Percentiles rank a stretch among this genome's conserved stretches.
These are phyloP conservation scores for Microctonus hyperodae DNA, from an alignment of 2,888 invertebrate species.

Conservation along the genomic window DNA sequence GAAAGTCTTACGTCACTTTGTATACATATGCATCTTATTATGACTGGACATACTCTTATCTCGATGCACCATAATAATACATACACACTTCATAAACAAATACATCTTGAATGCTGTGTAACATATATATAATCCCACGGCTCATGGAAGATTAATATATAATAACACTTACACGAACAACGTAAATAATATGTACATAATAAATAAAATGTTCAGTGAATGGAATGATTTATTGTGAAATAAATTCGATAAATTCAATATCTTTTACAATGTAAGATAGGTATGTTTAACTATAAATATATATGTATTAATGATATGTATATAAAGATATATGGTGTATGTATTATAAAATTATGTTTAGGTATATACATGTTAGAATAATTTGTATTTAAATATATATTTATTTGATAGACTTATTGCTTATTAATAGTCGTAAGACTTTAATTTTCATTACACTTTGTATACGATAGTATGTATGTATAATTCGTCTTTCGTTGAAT, in stretches of 20 bases:
- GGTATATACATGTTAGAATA: not conserved
- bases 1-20: conserved; percentile 59
- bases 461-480: too few relatives aligned
- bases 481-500: not conserved
- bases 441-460: too few relatives aligned
- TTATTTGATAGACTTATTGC: not conserved
- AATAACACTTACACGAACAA: not conserved
- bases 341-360: not conserved
- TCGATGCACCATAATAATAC: too few relatives aligned
- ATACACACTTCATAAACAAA: not conserved
- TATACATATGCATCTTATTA: conserved; percentile 51
- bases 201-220: not conserved
- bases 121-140: conserved; percentile 13
- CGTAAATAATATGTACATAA: not conserved
- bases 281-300: not conserved
- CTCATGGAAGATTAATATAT: not conserved
- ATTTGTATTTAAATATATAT: not conserved
- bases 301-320: too few relatives aligned
- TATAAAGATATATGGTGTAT: too few relatives aligned
- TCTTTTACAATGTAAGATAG: not conserved
- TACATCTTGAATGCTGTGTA: not conserved
- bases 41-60: conserved; percentile 34
- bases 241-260: not conserved
- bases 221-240: not conserved
- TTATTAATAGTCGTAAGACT: not conserved